Percentiles rank a stretch among this genome's conserved stretches.
Conservation (phyloP, 1,140 invertebrate genomes). For the Nephila pilipes region DNA sequence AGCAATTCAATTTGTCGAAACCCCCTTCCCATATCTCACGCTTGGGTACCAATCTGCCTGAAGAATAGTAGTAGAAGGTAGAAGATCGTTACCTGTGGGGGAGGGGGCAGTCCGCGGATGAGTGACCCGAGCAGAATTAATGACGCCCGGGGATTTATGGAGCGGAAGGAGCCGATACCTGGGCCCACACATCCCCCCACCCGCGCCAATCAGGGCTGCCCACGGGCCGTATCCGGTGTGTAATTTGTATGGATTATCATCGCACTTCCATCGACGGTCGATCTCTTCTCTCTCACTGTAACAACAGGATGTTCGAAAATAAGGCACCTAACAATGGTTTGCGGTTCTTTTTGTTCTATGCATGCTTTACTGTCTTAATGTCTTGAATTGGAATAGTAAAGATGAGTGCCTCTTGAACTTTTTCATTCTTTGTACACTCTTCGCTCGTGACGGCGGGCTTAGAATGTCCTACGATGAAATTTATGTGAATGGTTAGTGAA, state of each 20-base stretch:
- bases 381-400: no score
- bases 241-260: conserved; percentile 34
- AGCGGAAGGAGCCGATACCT: conserved; percentile 67
- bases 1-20: conserved; percentile 2
- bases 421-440: no score
- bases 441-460: no score
- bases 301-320: conserved; percentile 10
- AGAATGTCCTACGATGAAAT: no score
- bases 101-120: conserved; percentile 46
- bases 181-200: not conserved
- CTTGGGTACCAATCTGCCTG: conserved; percentile 38
- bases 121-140: conserved; percentile 66
- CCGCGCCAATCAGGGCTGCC: not conserved
- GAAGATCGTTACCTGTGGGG: conserved; percentile 48
- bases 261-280: conserved; percentile 12
- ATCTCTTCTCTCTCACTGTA: not conserved
- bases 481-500: no score
- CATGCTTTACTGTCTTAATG: no score
- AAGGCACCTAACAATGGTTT: not conserved
- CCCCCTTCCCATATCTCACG: conserved; percentile 59
- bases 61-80: conserved; percentile 11
- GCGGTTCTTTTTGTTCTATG: not conserved
- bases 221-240: conserved; percentile 14
- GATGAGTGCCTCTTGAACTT: no score
- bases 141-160: conserved; percentile 71